These are phyloP conservation scores for Ophiothrix spiculata DNA, from an alignment of 35 echinoderm and acorn worm genomes.

Conservation along the genomic window DNA sequence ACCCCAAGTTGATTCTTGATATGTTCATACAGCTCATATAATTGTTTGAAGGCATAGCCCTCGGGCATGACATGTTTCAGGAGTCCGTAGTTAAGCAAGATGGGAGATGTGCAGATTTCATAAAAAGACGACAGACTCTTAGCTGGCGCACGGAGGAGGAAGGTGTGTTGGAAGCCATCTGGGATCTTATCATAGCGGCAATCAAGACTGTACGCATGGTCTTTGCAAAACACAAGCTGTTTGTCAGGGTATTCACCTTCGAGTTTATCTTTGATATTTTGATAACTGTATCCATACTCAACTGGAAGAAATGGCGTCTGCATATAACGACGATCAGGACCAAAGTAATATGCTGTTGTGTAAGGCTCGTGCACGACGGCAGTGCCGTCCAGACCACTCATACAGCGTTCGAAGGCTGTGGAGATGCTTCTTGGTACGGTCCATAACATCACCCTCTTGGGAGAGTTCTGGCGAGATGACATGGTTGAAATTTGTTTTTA, in stretches of 20 bases:
- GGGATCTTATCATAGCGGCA: constrained; percentile 8
- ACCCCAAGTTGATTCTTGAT: not conserved
- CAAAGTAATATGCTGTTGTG: no score
- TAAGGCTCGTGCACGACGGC: constrained; percentile 55
- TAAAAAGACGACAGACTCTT: constrained; percentile 26
- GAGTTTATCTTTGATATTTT: constrained; percentile 9
- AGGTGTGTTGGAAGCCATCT: constrained; percentile 24
- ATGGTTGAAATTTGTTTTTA: no score
- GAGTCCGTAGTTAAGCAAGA: constrained; percentile 8
- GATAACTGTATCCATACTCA: no score
- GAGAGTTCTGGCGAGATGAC: no score
- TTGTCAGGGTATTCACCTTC: no score
- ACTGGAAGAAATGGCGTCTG: constrained; percentile 10
- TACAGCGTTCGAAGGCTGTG: no score
- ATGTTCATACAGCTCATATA: constrained; percentile 29
- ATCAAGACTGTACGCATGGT: constrained; percentile 16
- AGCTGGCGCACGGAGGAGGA: constrained; percentile 21
- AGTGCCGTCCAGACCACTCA: constrained; percentile 34
- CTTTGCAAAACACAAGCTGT: no score
- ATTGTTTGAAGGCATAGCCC: constrained; percentile 22
- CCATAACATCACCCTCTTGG: no score
- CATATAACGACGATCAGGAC: no score
- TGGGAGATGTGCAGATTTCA: constrained; percentile 22
- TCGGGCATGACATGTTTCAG: constrained; percentile 21
- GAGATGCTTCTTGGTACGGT: no score